Evolutionary conservation across 2,888 invertebrate species (phyloP).

Genomic region (Nemotelus nigrinus): DNA sequence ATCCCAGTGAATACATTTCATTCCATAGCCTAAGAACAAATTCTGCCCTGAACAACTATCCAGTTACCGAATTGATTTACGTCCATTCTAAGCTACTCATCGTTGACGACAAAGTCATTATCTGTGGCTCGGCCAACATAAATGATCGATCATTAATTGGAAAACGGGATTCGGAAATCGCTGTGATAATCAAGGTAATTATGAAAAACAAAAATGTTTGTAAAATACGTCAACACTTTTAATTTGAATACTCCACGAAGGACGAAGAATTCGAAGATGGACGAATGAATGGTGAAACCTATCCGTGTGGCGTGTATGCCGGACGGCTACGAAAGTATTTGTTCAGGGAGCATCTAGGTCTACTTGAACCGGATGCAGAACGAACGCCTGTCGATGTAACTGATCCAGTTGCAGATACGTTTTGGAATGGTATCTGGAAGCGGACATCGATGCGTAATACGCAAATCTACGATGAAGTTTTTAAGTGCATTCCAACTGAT

Average conservation of each 20-base stretch:
- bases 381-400: slow-evolving; percentile 70
- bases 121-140: slow-evolving; percentile 98
- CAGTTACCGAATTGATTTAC: slow-evolving; percentile 93
- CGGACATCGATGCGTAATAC: slow-evolving; percentile 85
- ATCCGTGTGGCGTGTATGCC: slow-evolving; percentile 87
- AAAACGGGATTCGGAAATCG: slow-evolving; percentile 93
- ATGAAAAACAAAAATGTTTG: not conserved
- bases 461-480: slow-evolving; percentile 90
- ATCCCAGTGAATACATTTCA: slow-evolving; percentile 87
- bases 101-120: slow-evolving; percentile 88
- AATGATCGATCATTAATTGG: slow-evolving; percentile 96
- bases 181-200: slow-evolving; percentile 81
- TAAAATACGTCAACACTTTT: slow-evolving; percentile 7
- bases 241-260: slow-evolving; percentile 61
- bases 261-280: slow-evolving; percentile 84
- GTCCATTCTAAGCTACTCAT: slow-evolving; percentile 97
- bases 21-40: slow-evolving; percentile 91
- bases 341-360: slow-evolving; percentile 87
- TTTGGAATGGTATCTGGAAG: slow-evolving; percentile 88
- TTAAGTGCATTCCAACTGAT: slow-evolving; percentile 90
- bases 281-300: slow-evolving; percentile 82
- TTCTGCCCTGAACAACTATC: slow-evolving; percentile 78
- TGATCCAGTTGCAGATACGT: slow-evolving; percentile 83
- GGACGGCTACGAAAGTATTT: slow-evolving; percentile 84
- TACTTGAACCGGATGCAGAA: slow-evolving; percentile 65